Evolutionary conservation across 2,797 vertebrate species (phyloP).

Genomic region (Nannoperca australis): DNA sequence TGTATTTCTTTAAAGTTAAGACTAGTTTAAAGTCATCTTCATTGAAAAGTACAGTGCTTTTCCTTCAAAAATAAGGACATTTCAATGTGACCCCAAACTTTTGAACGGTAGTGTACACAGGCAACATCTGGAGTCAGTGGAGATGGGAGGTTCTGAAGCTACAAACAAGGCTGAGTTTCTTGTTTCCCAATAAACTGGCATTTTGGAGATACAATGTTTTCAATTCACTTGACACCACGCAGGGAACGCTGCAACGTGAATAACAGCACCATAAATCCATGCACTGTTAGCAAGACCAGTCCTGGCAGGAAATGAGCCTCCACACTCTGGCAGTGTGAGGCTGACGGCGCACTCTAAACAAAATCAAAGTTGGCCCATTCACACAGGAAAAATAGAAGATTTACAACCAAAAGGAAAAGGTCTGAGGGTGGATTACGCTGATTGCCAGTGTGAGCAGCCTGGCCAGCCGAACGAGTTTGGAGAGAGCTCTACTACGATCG

Average conservation of each 20-base stretch:
- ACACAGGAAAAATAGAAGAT: not conserved
- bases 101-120: too few relatives aligned
- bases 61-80: too few relatives aligned
- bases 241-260: not conserved
- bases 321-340: not conserved
- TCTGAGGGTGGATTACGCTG: not conserved
- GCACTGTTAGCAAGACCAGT: not conserved
- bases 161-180: too few relatives aligned
- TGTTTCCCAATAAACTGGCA: not conserved
- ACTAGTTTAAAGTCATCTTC: too few relatives aligned
- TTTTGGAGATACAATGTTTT: not conserved
- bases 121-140: conserved; percentile 29
- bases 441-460: not conserved
- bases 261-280: not conserved
- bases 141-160: not conserved
- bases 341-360: not conserved
- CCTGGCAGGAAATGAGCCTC: not conserved
- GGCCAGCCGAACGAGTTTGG: not conserved
- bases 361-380: not conserved
- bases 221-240: not conserved
- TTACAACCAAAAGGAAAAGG: not conserved
- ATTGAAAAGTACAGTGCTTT: too few relatives aligned
- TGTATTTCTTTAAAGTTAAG: too few relatives aligned
- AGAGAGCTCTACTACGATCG: not conserved
- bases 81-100: too few relatives aligned